Base-by-base conservation (phyloP, 2,113 vertebrate species). In the Microcebus tavaratra region DNA sequence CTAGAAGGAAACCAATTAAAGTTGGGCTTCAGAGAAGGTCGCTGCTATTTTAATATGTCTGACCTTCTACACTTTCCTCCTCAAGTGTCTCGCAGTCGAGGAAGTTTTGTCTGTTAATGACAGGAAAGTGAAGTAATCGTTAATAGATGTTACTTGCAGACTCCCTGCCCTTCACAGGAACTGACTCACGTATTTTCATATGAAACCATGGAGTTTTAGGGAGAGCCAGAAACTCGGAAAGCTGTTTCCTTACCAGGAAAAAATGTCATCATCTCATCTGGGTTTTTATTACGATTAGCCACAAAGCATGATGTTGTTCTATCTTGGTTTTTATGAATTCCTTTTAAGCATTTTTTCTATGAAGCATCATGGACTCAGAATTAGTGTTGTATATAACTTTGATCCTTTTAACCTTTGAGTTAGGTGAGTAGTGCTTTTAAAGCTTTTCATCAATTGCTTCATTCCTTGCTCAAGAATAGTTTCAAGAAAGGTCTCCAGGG, bases 171-270 rank as follows among this genome's bases (percentile, higher is more conserved):
- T 89, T 93, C 76, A 63, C 76, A 97, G 95, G 95, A 97, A 95
- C 98, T 97, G 96, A 97, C 93, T 98, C 97, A 95, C 4, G 1
- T 59, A 89, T 82, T 85, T 94, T 97, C 91, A 79, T 57, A 67
- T 57, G 89, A 97, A 96, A 97, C 95, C 94, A 34, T 94, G 88
- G 86, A 90, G 67, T 91, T 94, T 91, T 73, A 90, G 67, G 84
- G 50, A 95, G 84, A 96, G 67, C 83, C 90, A 96, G 89, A 82
- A 94, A 96, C 93, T 95, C 65, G 80, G 91, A 96, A 97, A 90
- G 91, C 85, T 88, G 88, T 95, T 96, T 97, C 76, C 95, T 94
- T 97, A 97, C 95, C 96, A 95, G 93, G 97, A 97, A 95, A 95
- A 85, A 95, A 87, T 88, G n/a, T 45, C 75, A 72, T 93, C 86